These are phyloP conservation scores for Eudemis profundana DNA, from an alignment of 2,888 invertebrate species.

Conservation along the genomic window DNA sequence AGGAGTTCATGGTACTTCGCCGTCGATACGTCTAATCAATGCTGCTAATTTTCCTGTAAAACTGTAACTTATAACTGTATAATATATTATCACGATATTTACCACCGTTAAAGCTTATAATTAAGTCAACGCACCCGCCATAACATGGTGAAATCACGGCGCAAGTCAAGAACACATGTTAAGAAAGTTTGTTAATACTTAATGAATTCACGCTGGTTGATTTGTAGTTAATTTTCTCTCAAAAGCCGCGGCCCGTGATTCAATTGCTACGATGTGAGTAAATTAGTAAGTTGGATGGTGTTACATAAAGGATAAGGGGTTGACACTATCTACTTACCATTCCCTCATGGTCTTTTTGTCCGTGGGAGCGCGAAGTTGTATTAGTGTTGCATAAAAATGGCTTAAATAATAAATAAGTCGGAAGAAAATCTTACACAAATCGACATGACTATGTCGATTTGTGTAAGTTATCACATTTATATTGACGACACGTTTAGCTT, in stretches of 20 bases:
- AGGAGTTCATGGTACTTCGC: too few species aligned
- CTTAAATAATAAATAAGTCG: too few species aligned
- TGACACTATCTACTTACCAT: neutral
- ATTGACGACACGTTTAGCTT: too few species aligned
- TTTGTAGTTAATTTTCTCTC: conserved; percentile 79
- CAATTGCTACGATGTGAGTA: conserved; percentile 65
- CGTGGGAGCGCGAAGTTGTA: too few species aligned
- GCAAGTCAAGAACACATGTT: conserved; percentile 79
- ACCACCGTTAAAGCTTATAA: conserved; percentile 32
- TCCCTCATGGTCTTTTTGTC: too few species aligned
- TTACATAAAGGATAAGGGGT: conserved; percentile 5
- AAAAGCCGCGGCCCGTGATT: conserved; percentile 70
- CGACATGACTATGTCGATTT: too few species aligned
- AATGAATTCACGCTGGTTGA: conserved; percentile 73
- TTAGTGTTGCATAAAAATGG: too few species aligned
- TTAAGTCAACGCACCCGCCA: conserved; percentile 48
- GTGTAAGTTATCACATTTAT: too few species aligned
- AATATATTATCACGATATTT: neutral
- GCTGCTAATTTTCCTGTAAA: too few species aligned
- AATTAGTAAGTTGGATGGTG: conserved; percentile 30
- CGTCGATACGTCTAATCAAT: too few species aligned
- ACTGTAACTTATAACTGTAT: too few species aligned
- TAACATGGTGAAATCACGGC: conserved; percentile 54
- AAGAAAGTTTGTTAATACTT: conserved; percentile 83
- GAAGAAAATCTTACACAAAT: too few species aligned